Conservation (phyloP, 2,888 invertebrate genomes). For the Anthophora plumipes region DNA sequence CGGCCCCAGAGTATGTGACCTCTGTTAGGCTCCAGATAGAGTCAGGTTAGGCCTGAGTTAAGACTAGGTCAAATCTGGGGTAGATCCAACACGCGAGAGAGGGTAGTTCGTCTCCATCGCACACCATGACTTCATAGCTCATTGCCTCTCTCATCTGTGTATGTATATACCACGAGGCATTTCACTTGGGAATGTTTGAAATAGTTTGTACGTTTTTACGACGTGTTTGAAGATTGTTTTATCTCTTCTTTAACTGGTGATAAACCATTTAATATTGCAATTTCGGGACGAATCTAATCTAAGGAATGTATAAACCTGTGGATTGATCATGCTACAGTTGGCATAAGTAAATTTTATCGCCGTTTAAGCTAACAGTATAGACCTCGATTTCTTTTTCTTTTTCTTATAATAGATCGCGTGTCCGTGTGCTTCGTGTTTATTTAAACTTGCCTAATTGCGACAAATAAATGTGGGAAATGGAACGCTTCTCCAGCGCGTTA, state of each 20-base stretch:
- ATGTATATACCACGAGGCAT: background rate
- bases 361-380: no score
- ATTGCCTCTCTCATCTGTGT: background rate
- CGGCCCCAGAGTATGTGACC: conserved; percentile 55
- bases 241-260: background rate
- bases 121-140: background rate
- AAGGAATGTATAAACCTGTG: background rate
- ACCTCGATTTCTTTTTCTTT: no score
- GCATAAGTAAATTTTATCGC: no score
- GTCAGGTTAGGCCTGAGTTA: conserved; percentile 35
- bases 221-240: background rate
- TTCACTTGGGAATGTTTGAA: background rate
- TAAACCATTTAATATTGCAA: background rate
- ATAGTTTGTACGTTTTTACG: background rate
- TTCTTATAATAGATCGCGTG: no score
- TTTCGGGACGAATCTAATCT: background rate
- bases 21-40: conserved; percentile 36
- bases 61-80: conserved; percentile 43
- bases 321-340: background rate
- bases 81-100: conserved; percentile 6
- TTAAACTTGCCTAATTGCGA: no score
- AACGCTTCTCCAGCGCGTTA: no score
- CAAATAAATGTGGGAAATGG: no score
- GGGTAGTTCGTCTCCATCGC: conserved; percentile 2
- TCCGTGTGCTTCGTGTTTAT: no score